Evolutionary conservation across 2,797 vertebrate genomes (phyloP).

Genomic region (Typhlichthys subterraneus): DNA sequence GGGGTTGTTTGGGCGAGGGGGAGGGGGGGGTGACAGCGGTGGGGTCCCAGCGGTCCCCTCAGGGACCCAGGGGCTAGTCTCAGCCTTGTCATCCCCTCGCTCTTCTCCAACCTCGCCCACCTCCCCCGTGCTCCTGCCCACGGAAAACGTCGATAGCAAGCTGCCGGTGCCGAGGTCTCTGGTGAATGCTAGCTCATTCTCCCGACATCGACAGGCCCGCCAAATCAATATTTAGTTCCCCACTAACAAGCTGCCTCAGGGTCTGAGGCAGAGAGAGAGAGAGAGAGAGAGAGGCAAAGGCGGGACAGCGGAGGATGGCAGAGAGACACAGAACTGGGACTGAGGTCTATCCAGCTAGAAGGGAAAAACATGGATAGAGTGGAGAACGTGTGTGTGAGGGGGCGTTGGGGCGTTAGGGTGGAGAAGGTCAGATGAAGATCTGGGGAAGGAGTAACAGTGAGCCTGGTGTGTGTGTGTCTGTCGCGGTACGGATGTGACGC

Average conservation of each 20-base stretch:
- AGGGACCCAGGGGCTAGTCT: conserved; percentile 88
- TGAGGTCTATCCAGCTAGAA: conserved; percentile 97
- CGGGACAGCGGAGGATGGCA: conserved; percentile 91
- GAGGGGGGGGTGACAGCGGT: conserved; percentile 81
- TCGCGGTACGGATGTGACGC: conserved; percentile 79
- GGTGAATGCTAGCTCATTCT: conserved; percentile 99
- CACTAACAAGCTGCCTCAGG: conserved; percentile 99
- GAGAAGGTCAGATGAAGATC: conserved; percentile 78
- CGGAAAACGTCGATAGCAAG: conserved; percentile 94
- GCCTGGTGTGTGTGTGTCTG: conserved; percentile 76
- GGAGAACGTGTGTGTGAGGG: conserved; percentile 67
- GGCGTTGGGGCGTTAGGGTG: conserved; percentile 44
- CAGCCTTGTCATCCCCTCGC: conserved; percentile 76
- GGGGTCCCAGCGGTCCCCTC: conserved; percentile 86
- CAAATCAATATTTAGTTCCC: conserved; percentile 99
- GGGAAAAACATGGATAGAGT: conserved; percentile 98
- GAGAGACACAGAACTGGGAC: conserved; percentile 86
- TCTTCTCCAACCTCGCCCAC: conserved; percentile 15
- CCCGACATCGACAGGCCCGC: conserved; percentile 99
- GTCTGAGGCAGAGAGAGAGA: conserved; percentile 90
- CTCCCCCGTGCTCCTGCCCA: conserved; percentile 76
- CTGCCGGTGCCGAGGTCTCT: conserved; percentile 98
- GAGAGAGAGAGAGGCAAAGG: conserved; percentile 87
- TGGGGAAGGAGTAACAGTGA: conserved; percentile 74
- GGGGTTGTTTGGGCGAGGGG: conserved; percentile 1